These are phyloP conservation scores for Tridacna gigas DNA, from an alignment of 2,888 invertebrate genomes.

Conservation along the genomic window DNA sequence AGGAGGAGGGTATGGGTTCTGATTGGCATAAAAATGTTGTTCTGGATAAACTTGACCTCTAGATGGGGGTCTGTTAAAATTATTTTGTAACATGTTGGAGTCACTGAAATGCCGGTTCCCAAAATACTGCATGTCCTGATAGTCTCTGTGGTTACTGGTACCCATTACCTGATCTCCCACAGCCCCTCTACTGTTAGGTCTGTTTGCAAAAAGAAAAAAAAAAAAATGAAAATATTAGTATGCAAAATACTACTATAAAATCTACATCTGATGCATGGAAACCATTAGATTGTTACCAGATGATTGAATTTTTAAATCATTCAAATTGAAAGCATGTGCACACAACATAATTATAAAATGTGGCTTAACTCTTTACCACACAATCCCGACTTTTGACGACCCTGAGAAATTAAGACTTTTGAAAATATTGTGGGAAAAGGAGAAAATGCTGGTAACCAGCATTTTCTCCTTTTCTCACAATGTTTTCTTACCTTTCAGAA, in stretches of 20 bases:
- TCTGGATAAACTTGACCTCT: constrained; percentile 38
- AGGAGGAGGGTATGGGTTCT: constrained; percentile 7
- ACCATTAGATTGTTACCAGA: too few species aligned
- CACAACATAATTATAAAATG: too few species aligned
- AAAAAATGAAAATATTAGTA: neutral
- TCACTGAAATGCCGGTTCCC: constrained; percentile 52
- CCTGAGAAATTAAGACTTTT: too few species aligned
- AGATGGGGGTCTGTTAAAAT: constrained; percentile 53
- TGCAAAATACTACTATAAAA: neutral
- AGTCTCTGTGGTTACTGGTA: constrained; percentile 51
- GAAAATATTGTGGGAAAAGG: too few species aligned
- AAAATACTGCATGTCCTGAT: constrained; percentile 40
- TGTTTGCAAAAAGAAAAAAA: constrained; percentile 15
- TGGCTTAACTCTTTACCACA: too few species aligned
- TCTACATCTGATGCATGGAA: too few species aligned
- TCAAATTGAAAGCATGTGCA: too few species aligned
- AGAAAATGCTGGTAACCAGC: too few species aligned
- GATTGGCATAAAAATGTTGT: constrained; percentile 20
- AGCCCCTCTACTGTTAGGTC: constrained; percentile 56
- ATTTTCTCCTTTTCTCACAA: too few species aligned
- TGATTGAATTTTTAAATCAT: too few species aligned
- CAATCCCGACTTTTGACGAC: too few species aligned
- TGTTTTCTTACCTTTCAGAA: too few species aligned
- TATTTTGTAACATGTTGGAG: constrained; percentile 50
- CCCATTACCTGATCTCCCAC: constrained; percentile 28